Evolutionary conservation across 2,797 vertebrate species (phyloP).

Genomic region (Bovichtus diacanthus): DNA sequence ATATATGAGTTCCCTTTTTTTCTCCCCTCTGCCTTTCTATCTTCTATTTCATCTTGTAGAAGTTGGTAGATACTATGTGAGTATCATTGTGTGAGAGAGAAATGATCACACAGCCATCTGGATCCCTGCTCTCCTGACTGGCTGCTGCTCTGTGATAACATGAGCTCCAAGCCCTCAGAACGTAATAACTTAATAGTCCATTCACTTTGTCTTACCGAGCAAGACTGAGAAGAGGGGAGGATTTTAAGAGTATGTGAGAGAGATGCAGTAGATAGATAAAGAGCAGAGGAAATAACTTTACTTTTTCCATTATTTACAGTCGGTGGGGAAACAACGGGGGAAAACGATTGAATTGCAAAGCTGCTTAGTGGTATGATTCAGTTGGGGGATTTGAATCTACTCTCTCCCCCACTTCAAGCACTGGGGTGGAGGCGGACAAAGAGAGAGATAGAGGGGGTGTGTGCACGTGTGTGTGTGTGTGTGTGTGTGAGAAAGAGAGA

Average conservation of each 20-base stretch:
- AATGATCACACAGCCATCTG: conserved; percentile 55
- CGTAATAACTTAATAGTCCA: conserved; percentile 55
- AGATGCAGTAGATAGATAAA: conserved; percentile 55
- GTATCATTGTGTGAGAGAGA: conserved; percentile 6
- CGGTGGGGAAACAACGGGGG: conserved; percentile 35
- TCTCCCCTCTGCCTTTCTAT: background rate
- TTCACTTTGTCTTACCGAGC: conserved; percentile 59
- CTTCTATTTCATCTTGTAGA: conserved; percentile 4
- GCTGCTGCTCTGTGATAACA: conserved; percentile 65
- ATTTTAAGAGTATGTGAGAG: conserved; percentile 32
- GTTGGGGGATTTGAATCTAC: conserved; percentile 77
- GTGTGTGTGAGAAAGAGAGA: conserved; percentile 29
- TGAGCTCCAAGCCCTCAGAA: conserved; percentile 45
- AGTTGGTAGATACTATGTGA: conserved; percentile 7
- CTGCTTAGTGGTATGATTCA: conserved; percentile 82
- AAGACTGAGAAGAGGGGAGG: conserved; percentile 25
- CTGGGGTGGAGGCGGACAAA: conserved; percentile 71
- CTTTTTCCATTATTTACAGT: conserved; percentile 69
- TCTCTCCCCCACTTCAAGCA: conserved; percentile 77
- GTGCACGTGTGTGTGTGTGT: conserved; percentile 6
- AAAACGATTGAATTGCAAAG: conserved; percentile 72
- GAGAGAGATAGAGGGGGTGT: conserved; percentile 55
- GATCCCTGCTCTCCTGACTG: conserved; percentile 53
- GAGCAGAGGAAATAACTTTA: conserved; percentile 54
- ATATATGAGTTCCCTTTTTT: background rate